Percentiles rank a stretch among this genome's conserved stretches.
Conservation (phyloP, 2,888 invertebrate genomes). For the Pseudococcus jackbeardsleyi region DNA sequence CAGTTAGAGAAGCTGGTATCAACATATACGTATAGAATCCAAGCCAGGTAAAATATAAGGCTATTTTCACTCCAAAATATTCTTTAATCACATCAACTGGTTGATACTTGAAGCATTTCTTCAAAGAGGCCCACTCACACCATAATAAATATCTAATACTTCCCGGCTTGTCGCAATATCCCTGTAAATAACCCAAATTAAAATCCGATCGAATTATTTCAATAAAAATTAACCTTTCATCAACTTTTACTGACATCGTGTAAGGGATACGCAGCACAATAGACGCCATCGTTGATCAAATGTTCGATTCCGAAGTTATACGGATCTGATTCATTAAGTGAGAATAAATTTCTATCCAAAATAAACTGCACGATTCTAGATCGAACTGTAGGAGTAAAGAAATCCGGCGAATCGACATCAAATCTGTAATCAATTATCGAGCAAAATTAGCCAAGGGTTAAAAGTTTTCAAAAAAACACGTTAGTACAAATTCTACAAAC, state of each 20-base stretch:
- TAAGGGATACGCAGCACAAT: constrained; percentile 73
- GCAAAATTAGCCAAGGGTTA: background rate
- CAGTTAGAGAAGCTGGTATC: constrained; percentile 73
- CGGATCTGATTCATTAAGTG: constrained; percentile 76
- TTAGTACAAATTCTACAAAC: constrained; percentile 45
- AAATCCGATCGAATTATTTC: background rate
- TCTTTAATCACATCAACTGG: constrained; percentile 74
- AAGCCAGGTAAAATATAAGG: constrained; percentile 75
- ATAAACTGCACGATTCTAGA: constrained; percentile 94
- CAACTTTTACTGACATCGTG: constrained; percentile 72
- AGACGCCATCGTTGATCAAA: constrained; percentile 72
- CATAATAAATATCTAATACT: constrained; percentile 72
- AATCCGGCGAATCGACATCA: constrained; percentile 83
- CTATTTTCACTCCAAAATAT: constrained; percentile 75
- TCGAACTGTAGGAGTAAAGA: constrained; percentile 88
- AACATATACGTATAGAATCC: constrained; percentile 76
- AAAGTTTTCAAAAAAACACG: background rate
- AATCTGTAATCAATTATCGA: constrained; percentile 75
- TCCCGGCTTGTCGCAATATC: constrained; percentile 67
- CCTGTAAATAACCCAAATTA: constrained; percentile 67
- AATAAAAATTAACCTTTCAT: background rate
- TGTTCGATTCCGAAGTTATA: constrained; percentile 79
- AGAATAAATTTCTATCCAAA: constrained; percentile 87
- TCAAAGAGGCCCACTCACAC: constrained; percentile 74
- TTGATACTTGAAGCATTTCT: constrained; percentile 74